Percentiles rank a stretch among this genome's conserved stretches.
Conservation (phyloP, 2,113 vertebrate genomes). For the Columba janthina region DNA sequence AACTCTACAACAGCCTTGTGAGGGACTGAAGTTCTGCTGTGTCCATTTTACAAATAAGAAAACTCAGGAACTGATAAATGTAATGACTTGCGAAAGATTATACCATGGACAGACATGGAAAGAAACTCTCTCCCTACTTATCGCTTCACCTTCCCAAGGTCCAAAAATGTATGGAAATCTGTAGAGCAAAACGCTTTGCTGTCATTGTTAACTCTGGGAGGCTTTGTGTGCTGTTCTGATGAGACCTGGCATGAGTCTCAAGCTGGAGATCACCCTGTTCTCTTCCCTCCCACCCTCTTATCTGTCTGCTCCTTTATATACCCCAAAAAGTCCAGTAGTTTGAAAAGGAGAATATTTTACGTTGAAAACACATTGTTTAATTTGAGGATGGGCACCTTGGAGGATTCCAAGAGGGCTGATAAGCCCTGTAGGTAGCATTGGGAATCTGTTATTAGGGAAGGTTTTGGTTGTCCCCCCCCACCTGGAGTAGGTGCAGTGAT, state of each 20-base stretch:
- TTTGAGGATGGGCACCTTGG: neutral
- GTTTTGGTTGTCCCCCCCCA: neutral
- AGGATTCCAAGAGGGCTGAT: neutral
- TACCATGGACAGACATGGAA: neutral
- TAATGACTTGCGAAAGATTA: neutral
- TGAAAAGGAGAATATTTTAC: neutral
- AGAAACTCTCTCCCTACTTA: neutral
- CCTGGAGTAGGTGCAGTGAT: neutral
- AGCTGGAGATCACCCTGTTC: neutral
- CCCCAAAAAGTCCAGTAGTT: neutral
- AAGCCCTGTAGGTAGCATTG: neutral
- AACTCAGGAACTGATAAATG: neutral
- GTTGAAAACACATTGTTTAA: neutral
- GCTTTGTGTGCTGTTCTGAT: neutral
- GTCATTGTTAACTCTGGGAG: neutral
- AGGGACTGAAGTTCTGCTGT: neutral
- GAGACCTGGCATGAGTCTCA: neutral
- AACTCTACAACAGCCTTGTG: neutral
- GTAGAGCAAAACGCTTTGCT: neutral
- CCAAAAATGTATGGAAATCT: neutral
- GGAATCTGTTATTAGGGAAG: neutral
- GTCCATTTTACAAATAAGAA: constrained; percentile 10
- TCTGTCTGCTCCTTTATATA: neutral
- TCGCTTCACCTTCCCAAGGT: neutral
- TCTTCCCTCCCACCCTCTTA: neutral